Conservation (phyloP, 2,113 vertebrate genomes). For the Vicugna pacos region DNA sequence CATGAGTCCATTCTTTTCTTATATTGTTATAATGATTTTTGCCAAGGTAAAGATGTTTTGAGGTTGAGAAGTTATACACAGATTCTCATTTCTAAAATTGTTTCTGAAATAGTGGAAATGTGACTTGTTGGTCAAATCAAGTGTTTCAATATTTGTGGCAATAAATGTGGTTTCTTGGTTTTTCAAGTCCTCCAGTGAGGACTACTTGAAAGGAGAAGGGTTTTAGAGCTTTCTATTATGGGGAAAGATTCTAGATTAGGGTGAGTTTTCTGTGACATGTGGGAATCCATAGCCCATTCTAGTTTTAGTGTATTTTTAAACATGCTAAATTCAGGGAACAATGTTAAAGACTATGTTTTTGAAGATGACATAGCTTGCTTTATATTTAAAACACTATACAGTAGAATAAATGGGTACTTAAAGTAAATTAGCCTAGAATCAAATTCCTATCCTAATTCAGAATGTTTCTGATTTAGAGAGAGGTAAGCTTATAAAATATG, state of each 20-base stretch:
- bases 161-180: neutral
- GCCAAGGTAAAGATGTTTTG: constrained; percentile 33
- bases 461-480: constrained; percentile 51
- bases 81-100: constrained; percentile 1
- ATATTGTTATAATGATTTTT: neutral
- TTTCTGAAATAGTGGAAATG: neutral
- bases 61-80: neutral
- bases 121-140: neutral
- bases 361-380: constrained; percentile 38
- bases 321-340: constrained; percentile 22
- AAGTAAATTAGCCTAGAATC: constrained; percentile 41
- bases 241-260: neutral
- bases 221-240: neutral
- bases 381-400: constrained; percentile 57
- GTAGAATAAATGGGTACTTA: constrained; percentile 46
- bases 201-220: neutral
- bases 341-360: constrained; percentile 48
- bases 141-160: neutral
- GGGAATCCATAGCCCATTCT: constrained; percentile 14
- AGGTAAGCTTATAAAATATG: constrained; percentile 29
- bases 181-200: neutral
- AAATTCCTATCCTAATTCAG: constrained; percentile 12
- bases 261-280: neutral
- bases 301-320: constrained; percentile 51
- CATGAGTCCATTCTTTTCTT: neutral